Evolutionary conservation across 2,797 vertebrate species (phyloP).

Genomic region (Taeniopygia guttata): DNA sequence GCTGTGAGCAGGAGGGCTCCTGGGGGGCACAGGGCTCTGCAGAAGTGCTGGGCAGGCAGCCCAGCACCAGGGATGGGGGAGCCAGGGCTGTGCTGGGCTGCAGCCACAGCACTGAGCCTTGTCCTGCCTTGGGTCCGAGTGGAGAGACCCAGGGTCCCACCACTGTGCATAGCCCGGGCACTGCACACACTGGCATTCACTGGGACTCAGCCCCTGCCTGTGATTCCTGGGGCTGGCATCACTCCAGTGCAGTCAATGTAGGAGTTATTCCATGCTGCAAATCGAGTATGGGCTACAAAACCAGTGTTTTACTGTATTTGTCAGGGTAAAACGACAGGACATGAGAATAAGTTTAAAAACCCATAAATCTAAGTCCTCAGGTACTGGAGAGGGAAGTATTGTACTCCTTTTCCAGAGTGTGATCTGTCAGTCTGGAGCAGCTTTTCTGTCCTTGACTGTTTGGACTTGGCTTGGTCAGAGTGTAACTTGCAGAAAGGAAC

Average conservation of each 20-base stretch:
- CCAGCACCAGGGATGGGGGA: background rate
- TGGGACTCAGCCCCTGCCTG: background rate
- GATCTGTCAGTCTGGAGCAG: background rate
- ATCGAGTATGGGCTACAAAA: background rate
- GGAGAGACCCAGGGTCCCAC: background rate
- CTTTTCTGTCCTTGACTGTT: background rate
- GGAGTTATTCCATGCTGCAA: background rate
- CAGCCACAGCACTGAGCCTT: background rate
- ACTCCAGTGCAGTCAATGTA: background rate
- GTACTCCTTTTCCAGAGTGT: background rate
- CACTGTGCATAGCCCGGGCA: background rate
- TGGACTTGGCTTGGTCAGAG: background rate
- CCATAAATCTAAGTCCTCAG: background rate
- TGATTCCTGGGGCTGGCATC: background rate
- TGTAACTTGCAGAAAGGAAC: background rate
- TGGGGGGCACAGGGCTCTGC: background rate
- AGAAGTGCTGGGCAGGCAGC: background rate
- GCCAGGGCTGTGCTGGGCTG: background rate
- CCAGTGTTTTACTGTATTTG: background rate
- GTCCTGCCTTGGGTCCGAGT: background rate
- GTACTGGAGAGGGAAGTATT: background rate
- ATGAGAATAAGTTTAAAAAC: background rate
- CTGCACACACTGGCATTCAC: background rate
- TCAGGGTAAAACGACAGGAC: background rate
- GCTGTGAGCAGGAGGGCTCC: background rate